Evolutionary conservation across 1,140 invertebrate genomes (phyloP), one percentile per base, ranked within the genome.

Genomic region (Oncopeltus fasciatus): DNA sequence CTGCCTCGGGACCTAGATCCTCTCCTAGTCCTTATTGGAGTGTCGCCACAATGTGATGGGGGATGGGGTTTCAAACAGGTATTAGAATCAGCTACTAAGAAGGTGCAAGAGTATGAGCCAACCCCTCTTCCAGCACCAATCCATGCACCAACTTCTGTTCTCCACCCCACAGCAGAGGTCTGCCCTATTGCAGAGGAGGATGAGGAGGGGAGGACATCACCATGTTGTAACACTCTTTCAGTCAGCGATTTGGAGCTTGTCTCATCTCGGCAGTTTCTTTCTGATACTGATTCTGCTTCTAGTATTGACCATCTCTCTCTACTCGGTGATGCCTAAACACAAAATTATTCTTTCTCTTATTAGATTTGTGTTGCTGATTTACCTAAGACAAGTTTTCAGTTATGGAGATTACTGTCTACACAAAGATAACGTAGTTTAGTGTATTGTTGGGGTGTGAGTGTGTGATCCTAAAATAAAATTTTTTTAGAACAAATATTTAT

Each of bases 1-100:
- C 57, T 68, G 11, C 67, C 67, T 8, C 47, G 65, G 27, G 67
- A 68, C 43, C 33, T 66, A 29, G 67, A 68, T 33, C 67, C 67
- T 14, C 29, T 68, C 18, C 46, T 68, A 46, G 67, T 68, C 21
- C 62, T 64, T 14, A 58, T 68, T 11, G 67, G 67, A n/a, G 59
- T 62, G 16, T 63, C 61, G 28, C 65, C 65, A 2, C 65, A 65
- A 57, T 68, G 65, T 49, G 67, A 68, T 28, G 31, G 59, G n/a
- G 67, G 67, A 1, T 43, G 51, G 16, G 65, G 65, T 18, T 65
- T 68, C 31, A 43, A 38, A 4, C 59, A 63, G 14, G 65, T 62
- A 18, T 26, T 67, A 18, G 16, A 31, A 2, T 47, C 31, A 5
- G 67, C 64, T 26, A 18, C 62, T 1, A 46, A 20, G 2, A n/a